Conservation (phyloP, 2,797 vertebrate species). For the Synanceia verrucosa region DNA sequence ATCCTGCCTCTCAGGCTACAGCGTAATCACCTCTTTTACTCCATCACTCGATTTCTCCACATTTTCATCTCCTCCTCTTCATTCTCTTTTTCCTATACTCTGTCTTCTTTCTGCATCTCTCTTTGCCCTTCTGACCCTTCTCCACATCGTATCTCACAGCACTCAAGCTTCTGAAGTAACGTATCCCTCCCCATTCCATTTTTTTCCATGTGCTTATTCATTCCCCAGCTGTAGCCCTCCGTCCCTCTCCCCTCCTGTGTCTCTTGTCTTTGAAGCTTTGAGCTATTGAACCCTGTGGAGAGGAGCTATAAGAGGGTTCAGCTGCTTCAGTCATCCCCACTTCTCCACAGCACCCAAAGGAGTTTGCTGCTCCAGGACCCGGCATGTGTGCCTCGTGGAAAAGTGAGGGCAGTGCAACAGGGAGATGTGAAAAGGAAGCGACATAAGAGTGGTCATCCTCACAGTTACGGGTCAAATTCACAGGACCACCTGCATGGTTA, state of each 20-base stretch:
- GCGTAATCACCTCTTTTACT: slow-evolving; percentile 59
- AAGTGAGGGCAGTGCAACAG: background rate
- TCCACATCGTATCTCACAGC: background rate
- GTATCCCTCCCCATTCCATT: background rate
- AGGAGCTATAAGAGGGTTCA: slow-evolving; percentile 9
- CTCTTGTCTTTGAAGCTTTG: slow-evolving; percentile 33
- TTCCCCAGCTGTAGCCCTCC: background rate
- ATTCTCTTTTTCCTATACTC: background rate
- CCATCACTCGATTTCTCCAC: slow-evolving; percentile 7
- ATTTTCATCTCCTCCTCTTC: slow-evolving; percentile 1
- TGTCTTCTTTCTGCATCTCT: background rate
- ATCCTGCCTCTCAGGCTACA: slow-evolving; percentile 50
- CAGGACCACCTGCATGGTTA: background rate
- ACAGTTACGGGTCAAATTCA: slow-evolving; percentile 7
- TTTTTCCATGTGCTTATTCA: background rate
- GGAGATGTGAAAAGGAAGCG: slow-evolving; percentile 1
- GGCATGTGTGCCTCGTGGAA: background rate
- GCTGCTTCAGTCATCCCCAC: slow-evolving; percentile 12
- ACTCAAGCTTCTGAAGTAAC: background rate
- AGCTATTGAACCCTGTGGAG: slow-evolving; percentile 14
- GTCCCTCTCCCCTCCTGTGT: background rate
- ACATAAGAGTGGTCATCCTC: background rate
- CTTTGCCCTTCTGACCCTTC: background rate
- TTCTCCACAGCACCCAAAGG: background rate
- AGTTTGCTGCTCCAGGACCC: slow-evolving; percentile 1